phyloP scores from a whole-genome alignment of 2,888 invertebrate species.

The Archips crataeganus region DNA sequence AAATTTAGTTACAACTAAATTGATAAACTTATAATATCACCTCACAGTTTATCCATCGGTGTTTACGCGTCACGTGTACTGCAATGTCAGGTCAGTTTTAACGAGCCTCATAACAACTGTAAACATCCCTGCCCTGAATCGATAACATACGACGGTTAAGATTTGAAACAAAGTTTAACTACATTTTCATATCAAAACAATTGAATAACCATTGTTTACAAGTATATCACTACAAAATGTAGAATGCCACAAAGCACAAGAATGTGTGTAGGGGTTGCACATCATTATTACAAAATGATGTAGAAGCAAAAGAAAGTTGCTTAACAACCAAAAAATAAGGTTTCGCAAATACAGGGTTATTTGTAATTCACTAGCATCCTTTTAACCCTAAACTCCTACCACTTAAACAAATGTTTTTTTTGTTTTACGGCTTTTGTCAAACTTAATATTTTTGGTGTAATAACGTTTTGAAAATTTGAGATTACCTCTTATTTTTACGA shows the following conservation, averaged over 20 bases:
- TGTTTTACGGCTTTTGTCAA: no score
- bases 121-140: conserved; percentile 40
- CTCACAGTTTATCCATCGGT: conserved; percentile 11
- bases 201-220: background rate
- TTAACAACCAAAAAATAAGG: background rate
- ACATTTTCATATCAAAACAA: background rate
- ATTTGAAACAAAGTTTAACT: conserved; percentile 2
- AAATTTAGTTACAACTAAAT: background rate
- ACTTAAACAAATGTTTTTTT: no score
- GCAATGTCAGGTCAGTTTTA: conserved; percentile 33
- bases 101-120: conserved; percentile 29
- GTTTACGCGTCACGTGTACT: conserved; percentile 31
- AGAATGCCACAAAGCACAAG: background rate
- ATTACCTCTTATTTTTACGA: no score
- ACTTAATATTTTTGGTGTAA: no score
- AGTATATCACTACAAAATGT: background rate
- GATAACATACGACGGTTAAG: conserved; percentile 22
- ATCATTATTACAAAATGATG: background rate
- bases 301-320: background rate
- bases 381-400: no score
- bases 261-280: background rate
- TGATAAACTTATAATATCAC: conserved; percentile 8
- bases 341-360: background rate
- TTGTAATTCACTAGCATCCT: no score
- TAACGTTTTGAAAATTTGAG: no score